phyloP scores from a whole-genome alignment of 2,888 invertebrate species.

The Drosophila vallismaia region DNA sequence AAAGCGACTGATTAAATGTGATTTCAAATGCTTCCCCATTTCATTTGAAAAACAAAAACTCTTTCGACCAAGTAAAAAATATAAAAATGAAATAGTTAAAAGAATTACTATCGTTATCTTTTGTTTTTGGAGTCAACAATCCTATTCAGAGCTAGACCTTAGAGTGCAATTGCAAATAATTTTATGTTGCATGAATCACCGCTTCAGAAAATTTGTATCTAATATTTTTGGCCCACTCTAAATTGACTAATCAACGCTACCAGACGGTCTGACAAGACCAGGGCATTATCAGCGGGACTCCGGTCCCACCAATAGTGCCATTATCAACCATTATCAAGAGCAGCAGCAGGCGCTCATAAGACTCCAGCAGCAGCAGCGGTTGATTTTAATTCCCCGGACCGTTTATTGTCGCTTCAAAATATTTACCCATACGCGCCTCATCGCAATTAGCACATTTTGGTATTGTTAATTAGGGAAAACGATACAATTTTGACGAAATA shows the following conservation, averaged over 20 bases:
- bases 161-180: not conserved
- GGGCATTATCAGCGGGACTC: slow-evolving; percentile 54
- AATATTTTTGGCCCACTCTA: slow-evolving; percentile 26
- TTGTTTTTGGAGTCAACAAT: slow-evolving; percentile 5
- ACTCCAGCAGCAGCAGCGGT: slow-evolving; percentile 20
- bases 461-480: slow-evolving; percentile 70
- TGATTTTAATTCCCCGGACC: slow-evolving; percentile 38
- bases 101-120: slow-evolving; percentile 1
- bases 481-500: slow-evolving; percentile 58
- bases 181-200: slow-evolving; percentile 14
- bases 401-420: slow-evolving; percentile 44
- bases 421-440: slow-evolving; percentile 57
- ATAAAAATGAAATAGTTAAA: not conserved
- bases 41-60: not conserved
- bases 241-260: slow-evolving; percentile 15
- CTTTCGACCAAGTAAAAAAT: too few relatives aligned
- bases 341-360: slow-evolving; percentile 68
- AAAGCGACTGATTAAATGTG: not conserved
- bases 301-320: slow-evolving; percentile 23
- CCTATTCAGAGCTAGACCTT: not conserved
- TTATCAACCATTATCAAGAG: slow-evolving; percentile 67
- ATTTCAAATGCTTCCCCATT: not conserved
- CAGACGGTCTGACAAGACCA: slow-evolving; percentile 22
- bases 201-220: not conserved
- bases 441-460: slow-evolving; percentile 71